Evolutionary conservation across 2,113 vertebrate species (phyloP), one percentile per base, ranked within the genome.

Genomic region (Sitta europaea): DNA sequence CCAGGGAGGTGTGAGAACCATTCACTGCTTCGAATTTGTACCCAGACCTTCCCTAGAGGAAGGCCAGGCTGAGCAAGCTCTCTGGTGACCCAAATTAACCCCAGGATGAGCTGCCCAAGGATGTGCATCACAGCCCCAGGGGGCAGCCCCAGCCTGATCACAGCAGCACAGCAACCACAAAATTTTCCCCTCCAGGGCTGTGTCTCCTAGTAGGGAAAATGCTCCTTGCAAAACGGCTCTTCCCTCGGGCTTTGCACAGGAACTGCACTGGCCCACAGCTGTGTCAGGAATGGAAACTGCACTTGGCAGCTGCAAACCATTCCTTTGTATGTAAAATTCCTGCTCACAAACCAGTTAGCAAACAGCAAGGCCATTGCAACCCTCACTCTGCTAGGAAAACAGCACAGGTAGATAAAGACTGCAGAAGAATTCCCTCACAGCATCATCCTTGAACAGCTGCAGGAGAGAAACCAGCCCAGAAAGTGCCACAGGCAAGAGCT

Each of bases 401-500:
- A 43, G 24, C 38, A 38, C 27, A 10, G 14, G 5, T 0, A 4
- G 9, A 5, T 5, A 3, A 42, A 2, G 11, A 0, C 21, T 22
- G 4, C 23, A 66, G 6, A 33, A 15, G 18, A 43, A 35, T 12
- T 1, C 6, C 61, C 24, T 15, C 15, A 5, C 3, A n/a, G 6
- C 22, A n/a, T 4, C 8, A 36, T 1, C 24, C 5, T 3, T 1
- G 2, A 47, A 23, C 22, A 28, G 2, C 2, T 4, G 3, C 1
- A 13, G 10, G 4, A 63, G 4, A 63, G 6, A 22, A 17, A 13
- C 10, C 2, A 1, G 4, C n/a, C 11, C 4, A 50, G 17, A 4
- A 45, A 8, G 1, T 0, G 0, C 6, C 5, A 9, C 2, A 4
- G 31, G 9, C 0, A 27, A 9, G 3, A 35, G 0, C 1, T 10